These are phyloP conservation scores for Acrobasis suavella DNA, from an alignment of 2,888 invertebrate species.

Conservation along the genomic window DNA sequence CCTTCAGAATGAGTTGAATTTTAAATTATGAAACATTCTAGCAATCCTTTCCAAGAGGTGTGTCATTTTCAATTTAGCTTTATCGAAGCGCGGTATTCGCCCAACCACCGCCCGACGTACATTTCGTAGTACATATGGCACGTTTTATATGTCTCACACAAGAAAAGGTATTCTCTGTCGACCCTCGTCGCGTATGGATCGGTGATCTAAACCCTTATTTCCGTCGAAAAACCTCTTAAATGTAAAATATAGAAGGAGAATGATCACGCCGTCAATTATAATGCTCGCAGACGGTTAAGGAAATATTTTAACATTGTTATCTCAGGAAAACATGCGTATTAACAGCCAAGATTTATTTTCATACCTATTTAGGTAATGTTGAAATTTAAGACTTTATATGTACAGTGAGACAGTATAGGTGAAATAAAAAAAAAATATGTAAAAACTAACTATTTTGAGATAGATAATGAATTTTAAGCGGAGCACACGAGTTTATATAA, in stretches of 20 bases:
- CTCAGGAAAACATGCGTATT: background rate
- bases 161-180: conserved; percentile 10
- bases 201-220: conserved; percentile 20
- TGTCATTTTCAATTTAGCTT: background rate
- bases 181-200: conserved; percentile 18
- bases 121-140: background rate
- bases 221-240: conserved; percentile 17
- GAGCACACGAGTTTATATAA: too few relatives aligned
- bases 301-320: background rate
- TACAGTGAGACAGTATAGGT: background rate
- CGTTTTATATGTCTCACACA: background rate
- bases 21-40: background rate
- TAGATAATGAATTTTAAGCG: too few relatives aligned
- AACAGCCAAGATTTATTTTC: background rate
- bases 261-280: conserved; percentile 14
- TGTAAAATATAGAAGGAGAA: conserved; percentile 12
- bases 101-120: background rate
- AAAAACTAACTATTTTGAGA: too few relatives aligned
- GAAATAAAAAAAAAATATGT: too few relatives aligned
- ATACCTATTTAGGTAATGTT: background rate
- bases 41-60: background rate
- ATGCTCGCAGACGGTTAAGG: background rate
- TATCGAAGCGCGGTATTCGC: background rate
- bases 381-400: too few relatives aligned
- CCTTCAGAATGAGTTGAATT: background rate